phyloP scores from a whole-genome alignment of 2,797 vertebrate species.

The Anomalospiza imberbis region DNA sequence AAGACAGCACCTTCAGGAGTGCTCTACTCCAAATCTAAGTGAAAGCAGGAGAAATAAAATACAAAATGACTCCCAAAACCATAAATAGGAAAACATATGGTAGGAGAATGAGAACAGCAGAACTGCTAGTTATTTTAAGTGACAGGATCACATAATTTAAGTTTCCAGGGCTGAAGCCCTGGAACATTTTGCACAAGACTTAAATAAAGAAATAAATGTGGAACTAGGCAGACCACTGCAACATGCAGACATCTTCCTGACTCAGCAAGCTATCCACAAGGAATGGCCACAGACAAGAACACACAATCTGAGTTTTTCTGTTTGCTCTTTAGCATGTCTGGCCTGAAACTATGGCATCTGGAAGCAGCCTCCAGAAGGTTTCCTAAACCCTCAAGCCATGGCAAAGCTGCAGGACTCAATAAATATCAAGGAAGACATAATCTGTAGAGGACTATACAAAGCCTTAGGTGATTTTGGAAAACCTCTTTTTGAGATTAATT shows the following conservation, averaged over 20 bases:
- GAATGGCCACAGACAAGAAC: not conserved
- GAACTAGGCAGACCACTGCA: not conserved
- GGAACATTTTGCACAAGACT: not conserved
- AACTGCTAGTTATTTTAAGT: not conserved
- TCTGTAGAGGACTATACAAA: conserved; percentile 9
- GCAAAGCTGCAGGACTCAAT: conserved; percentile 11
- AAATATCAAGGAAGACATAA: not conserved
- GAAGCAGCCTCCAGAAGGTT: not conserved
- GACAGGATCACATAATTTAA: not conserved
- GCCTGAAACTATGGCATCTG: not conserved
- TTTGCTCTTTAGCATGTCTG: not conserved
- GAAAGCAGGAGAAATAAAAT: not conserved
- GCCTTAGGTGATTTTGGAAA: conserved; percentile 29
- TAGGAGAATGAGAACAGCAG: not conserved
- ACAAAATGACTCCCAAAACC: not conserved
- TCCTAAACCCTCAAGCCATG: not conserved
- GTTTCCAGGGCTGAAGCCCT: not conserved
- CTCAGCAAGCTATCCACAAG: not conserved
- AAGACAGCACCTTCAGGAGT: not conserved
- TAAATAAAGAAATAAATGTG: not conserved
- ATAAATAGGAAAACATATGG: not conserved
- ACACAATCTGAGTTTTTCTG: not conserved
- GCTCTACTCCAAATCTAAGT: not conserved
- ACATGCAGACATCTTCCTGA: not conserved
- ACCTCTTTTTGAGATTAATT: conserved; percentile 38